Conservation (phyloP, 2,888 invertebrate species). For the Polia nebulosa region DNA sequence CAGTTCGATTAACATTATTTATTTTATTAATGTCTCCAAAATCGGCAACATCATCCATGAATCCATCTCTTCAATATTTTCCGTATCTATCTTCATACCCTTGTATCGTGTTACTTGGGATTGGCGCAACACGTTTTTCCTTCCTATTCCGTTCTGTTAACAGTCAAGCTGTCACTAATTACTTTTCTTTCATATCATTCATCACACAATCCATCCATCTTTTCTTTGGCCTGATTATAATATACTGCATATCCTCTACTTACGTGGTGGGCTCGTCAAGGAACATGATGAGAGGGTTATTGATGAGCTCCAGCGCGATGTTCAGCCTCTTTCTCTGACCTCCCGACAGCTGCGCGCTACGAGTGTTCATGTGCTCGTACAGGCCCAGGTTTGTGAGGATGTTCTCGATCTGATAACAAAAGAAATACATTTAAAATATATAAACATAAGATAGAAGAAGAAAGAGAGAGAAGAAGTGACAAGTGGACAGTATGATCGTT, state of each 20-base stretch:
- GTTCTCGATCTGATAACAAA: constrained; percentile 94
- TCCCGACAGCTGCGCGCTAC: constrained; percentile 95
- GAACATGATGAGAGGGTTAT: constrained; percentile 98
- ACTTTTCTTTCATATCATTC: background rate
- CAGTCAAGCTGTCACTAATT: background rate
- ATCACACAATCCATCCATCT: too few species aligned
- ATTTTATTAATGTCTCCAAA: too few species aligned
- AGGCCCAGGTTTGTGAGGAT: constrained; percentile 96
- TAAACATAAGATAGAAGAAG: too few species aligned
- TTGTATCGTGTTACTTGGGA: too few species aligned
- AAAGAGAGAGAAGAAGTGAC: too few species aligned
- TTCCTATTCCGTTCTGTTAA: background rate
- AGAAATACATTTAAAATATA: background rate
- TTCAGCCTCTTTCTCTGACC: constrained; percentile 98
- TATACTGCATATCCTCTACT: constrained; percentile 69
- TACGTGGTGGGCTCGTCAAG: constrained; percentile 98
- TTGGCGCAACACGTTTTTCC: too few species aligned
- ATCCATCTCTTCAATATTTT: background rate
- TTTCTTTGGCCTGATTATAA: too few species aligned
- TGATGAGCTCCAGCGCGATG: constrained; percentile 98
- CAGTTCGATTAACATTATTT: too few species aligned
- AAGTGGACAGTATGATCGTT: too few species aligned
- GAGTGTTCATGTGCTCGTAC: constrained; percentile 94
- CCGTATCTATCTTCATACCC: background rate
- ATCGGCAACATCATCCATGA: background rate